Evolutionary conservation across 2,888 invertebrate species (phyloP).

Genomic region (Masnerella sp.): DNA sequence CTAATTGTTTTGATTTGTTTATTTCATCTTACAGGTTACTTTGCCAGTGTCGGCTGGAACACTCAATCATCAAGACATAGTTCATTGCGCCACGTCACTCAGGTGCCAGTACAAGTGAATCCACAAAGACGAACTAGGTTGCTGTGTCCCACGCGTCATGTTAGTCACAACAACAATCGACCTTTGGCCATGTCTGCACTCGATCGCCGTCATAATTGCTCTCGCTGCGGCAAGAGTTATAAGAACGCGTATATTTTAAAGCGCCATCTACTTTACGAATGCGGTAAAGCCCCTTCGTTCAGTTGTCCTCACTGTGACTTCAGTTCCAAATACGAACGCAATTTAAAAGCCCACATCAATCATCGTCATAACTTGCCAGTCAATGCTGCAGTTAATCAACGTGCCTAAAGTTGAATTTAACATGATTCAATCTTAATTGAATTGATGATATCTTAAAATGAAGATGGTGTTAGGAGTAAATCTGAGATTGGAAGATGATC

Average conservation of each 20-base stretch:
- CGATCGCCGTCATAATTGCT: slow-evolving; percentile 78
- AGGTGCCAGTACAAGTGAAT: slow-evolving; percentile 72
- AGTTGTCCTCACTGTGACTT: slow-evolving; percentile 77
- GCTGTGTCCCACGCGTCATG: slow-evolving; percentile 72
- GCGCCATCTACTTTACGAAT: slow-evolving; percentile 80
- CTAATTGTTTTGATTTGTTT: slow-evolving; percentile 53
- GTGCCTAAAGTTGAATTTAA: too few relatives aligned
- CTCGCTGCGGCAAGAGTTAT: slow-evolving; percentile 81
- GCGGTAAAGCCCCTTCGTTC: slow-evolving; percentile 78
- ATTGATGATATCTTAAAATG: too few relatives aligned
- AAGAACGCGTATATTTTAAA: slow-evolving; percentile 82
- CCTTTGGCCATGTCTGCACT: slow-evolving; percentile 66
- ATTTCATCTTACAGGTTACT: slow-evolving; percentile 72
- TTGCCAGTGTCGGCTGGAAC: slow-evolving; percentile 72
- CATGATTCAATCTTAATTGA: too few relatives aligned
- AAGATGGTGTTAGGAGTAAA: too few relatives aligned
- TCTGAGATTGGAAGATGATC: too few relatives aligned
- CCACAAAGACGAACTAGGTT: slow-evolving; percentile 74
- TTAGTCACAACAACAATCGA: slow-evolving; percentile 69
- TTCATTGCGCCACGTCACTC: slow-evolving; percentile 52
- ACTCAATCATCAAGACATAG: slow-evolving; percentile 56
- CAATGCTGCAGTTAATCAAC: too few relatives aligned
- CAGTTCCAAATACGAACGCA: slow-evolving; percentile 77
- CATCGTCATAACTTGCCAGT: slow-evolving; percentile 73
- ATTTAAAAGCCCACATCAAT: slow-evolving; percentile 77